Base-by-base conservation (phyloP, 2,113 vertebrate genomes). In the Amphiprion percula region DNA sequence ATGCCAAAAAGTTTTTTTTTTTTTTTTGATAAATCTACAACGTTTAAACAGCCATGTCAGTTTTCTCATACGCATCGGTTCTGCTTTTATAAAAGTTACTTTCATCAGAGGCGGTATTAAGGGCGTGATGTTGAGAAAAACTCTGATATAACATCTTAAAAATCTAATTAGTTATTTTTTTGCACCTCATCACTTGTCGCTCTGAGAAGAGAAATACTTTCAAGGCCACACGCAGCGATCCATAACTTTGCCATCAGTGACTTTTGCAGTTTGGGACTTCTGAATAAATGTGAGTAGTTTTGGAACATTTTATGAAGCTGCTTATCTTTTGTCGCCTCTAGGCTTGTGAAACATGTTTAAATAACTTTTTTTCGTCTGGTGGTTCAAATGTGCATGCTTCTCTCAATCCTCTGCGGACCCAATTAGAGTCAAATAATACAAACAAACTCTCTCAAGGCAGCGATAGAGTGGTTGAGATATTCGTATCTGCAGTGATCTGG, bases 381-480 rank as follows among this genome's bases (percentile, higher is more conserved):
- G 67, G 74, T 82, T 80, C 47, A 75, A 74, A 85, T 74, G 82
- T 74, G 55, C 60, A 75, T 80, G 74, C 41, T 58, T 56, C 23
- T 85, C 37, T 28, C 37, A 47, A 84, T 58, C 47, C 90, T 90
- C 86, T 81, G 60, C 84, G 87, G 89, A 87, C 77, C 84, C 88
- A 90, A 91, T 93, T 92, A 93, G 84, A 91, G 82, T 88, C 72
- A 87, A 74, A 90, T 83, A 86, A 77, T 84, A 82, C 74, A 74
- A 83, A 83, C 67, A 84, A 76, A 75, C 70, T 77, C 83, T 90
- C 89, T 89, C 33, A 79, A 76, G 87, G 53, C 81, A 75, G 41
- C 55, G 47, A 83, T 80, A 56, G 37, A 72, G 56, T 77, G 68
- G 70, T 79, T 73, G 72, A 65, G 72, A 75, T 81, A 78, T 74